Evolutionary conservation across 2,113 vertebrate species (phyloP).

Genomic region (Tiliqua scincoides): DNA sequence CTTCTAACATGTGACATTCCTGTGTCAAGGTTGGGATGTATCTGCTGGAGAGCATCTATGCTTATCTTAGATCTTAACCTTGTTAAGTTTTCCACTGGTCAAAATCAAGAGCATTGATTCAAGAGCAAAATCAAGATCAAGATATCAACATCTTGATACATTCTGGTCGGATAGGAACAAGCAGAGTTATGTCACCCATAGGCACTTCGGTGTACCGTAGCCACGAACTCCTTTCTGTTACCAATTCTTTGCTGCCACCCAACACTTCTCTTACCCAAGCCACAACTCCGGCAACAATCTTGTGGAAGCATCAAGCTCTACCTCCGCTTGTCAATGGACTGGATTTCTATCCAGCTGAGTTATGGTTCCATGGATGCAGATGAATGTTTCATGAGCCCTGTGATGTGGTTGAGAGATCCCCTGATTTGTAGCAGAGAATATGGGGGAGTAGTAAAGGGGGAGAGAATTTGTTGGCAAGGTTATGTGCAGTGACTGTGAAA

Average conservation of each 20-base stretch:
- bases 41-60: no score
- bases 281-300: conserved; percentile 10
- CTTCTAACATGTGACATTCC: no score
- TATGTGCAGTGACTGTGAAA: conserved; percentile 35
- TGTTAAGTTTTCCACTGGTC: no score
- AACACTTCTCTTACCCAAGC: conserved; percentile 13
- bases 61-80: no score
- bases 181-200: not conserved
- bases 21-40: no score
- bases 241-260: not conserved
- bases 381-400: conserved; percentile 42
- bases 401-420: conserved; percentile 42
- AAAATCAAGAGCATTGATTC: no score
- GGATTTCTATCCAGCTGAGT: conserved; percentile 36
- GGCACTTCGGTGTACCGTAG: not conserved
- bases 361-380: conserved; percentile 42
- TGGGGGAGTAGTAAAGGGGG: conserved; percentile 15
- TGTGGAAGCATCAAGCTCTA: conserved; percentile 15
- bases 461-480: conserved; percentile 33
- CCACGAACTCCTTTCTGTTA: not conserved
- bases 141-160: not conserved
- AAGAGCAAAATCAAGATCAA: no score
- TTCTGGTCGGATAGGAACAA: not conserved
- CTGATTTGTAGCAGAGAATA: conserved; percentile 37
- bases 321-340: conserved; percentile 32